These are phyloP conservation scores for Poeciliopsis gracilis DNA, from an alignment of 2,797 vertebrate species.

Conservation along the genomic window DNA sequence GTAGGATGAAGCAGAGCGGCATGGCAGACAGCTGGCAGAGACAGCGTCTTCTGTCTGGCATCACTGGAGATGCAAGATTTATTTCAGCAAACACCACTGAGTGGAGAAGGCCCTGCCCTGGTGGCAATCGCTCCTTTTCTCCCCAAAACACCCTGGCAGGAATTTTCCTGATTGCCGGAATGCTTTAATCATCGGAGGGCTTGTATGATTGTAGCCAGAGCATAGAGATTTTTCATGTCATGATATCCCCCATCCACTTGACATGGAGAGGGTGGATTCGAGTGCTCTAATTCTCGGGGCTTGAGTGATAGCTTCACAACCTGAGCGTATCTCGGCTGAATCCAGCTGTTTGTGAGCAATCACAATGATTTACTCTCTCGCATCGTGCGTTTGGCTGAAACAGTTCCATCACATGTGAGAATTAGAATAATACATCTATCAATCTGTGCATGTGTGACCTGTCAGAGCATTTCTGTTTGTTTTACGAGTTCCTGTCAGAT, in stretches of 20 bases:
- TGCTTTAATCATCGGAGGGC: conserved; percentile 70
- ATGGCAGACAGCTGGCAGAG: conserved; percentile 81
- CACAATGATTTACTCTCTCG: conserved; percentile 64
- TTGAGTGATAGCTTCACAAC: conserved; percentile 78
- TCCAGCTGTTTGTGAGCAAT: conserved; percentile 69
- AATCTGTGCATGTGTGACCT: conserved; percentile 26
- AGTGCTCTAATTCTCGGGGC: conserved; percentile 73
- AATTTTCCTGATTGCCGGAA: conserved; percentile 76
- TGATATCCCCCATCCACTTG: conserved; percentile 65
- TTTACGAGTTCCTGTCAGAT: conserved; percentile 24
- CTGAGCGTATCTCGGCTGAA: conserved; percentile 58
- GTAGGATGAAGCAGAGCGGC: conserved; percentile 69
- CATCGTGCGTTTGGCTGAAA: conserved; percentile 47
- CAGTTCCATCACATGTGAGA: conserved; percentile 47
- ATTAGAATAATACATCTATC: conserved; percentile 44
- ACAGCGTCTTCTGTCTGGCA: conserved; percentile 79
- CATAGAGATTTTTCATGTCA: conserved; percentile 66
- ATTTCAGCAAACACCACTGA: conserved; percentile 79
- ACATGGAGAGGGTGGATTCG: conserved; percentile 62
- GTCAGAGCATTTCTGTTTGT: conserved; percentile 34
- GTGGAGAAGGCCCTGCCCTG: conserved; percentile 69
- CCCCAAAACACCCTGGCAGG: conserved; percentile 53
- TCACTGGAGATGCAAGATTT: conserved; percentile 76
- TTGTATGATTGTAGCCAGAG: conserved; percentile 71
- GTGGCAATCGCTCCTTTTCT: conserved; percentile 55